A percentile compares a stretch with the other conserved stretches of the same genome.
Conservation (phyloP, 2,888 invertebrate genomes). For the Thalpophila matura region DNA sequence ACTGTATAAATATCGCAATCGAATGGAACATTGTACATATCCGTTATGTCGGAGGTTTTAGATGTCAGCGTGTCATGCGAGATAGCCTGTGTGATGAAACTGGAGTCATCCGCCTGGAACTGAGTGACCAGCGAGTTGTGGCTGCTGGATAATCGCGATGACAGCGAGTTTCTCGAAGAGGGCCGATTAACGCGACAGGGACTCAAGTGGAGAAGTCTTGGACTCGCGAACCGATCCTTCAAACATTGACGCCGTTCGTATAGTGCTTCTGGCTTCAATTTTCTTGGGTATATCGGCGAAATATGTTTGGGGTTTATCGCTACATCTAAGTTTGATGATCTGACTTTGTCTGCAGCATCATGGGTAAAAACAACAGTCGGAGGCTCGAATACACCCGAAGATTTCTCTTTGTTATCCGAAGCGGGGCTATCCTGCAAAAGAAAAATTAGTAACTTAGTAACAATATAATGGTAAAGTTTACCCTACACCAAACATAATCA, state of each 20-base stretch:
- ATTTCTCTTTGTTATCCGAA: slow-evolving; percentile 69
- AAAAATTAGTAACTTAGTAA: slow-evolving; percentile 10
- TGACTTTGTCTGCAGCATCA: slow-evolving; percentile 69
- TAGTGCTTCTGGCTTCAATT: slow-evolving; percentile 80
- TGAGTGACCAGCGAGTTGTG: slow-evolving; percentile 95
- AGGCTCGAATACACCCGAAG: slow-evolving; percentile 73
- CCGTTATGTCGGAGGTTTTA: slow-evolving; percentile 94
- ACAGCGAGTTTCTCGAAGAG: slow-evolving; percentile 94
- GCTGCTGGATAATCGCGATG: slow-evolving; percentile 95
- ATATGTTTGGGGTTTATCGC: slow-evolving; percentile 73
- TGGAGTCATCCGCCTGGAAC: slow-evolving; percentile 95
- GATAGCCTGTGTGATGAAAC: slow-evolving; percentile 96
- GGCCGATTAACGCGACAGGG: slow-evolving; percentile 92
- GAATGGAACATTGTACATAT: slow-evolving; percentile 97
- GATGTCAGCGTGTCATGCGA: slow-evolving; percentile 94
- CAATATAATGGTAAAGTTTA: neutral
- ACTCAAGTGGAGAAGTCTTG: slow-evolving; percentile 90
- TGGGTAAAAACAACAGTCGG: slow-evolving; percentile 74
- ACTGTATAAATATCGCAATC: slow-evolving; percentile 97
- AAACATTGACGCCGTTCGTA: slow-evolving; percentile 85
- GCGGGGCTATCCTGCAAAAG: slow-evolving; percentile 82
- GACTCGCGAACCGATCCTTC: slow-evolving; percentile 85
- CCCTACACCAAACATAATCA: neutral
- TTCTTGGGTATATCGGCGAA: slow-evolving; percentile 83
- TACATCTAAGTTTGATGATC: slow-evolving; percentile 71